Percentiles rank a stretch among this genome's conserved stretches.
phyloP scores from a whole-genome alignment of 2,113 vertebrate species.

The Laticauda colubrina region DNA sequence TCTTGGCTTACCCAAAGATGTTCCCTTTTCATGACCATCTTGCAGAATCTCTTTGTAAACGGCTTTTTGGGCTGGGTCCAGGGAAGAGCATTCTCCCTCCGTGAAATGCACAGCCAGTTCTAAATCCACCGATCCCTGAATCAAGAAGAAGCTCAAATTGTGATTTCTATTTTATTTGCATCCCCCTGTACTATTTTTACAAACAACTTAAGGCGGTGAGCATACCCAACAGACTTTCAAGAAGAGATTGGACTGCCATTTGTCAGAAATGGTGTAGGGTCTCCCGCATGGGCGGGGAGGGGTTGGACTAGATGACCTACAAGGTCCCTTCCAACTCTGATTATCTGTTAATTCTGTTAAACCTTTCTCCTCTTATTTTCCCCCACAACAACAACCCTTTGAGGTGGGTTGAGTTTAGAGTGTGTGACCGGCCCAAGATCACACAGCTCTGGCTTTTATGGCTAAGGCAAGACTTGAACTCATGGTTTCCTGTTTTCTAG shows the following conservation, averaged over 20 bases:
- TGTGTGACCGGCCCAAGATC: too few relatives aligned
- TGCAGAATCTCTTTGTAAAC: background rate
- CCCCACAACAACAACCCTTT: background rate
- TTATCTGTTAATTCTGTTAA: too few relatives aligned
- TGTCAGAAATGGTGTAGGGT: too few relatives aligned
- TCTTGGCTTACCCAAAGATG: background rate
- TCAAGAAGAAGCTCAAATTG: background rate
- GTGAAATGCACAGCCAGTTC: slow-evolving; percentile 6
- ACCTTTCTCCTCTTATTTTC: background rate
- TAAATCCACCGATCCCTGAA: slow-evolving; percentile 2
- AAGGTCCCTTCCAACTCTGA: too few relatives aligned
- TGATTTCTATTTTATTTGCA: background rate
- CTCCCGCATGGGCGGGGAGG: too few relatives aligned
- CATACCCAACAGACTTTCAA: background rate
- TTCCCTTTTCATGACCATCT: background rate
- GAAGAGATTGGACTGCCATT: too few relatives aligned
- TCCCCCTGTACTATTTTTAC: background rate
- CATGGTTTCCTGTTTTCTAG: background rate
- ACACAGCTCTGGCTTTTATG: background rate
- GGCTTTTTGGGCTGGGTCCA: background rate
- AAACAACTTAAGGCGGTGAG: background rate
- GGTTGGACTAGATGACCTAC: too few relatives aligned
- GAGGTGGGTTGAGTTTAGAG: background rate
- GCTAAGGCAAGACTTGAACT: background rate
- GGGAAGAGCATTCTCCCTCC: background rate